Percentiles rank a stretch among this genome's conserved stretches.
Conservation (phyloP, 2,113 vertebrate species). For the Cettia cetti region DNA sequence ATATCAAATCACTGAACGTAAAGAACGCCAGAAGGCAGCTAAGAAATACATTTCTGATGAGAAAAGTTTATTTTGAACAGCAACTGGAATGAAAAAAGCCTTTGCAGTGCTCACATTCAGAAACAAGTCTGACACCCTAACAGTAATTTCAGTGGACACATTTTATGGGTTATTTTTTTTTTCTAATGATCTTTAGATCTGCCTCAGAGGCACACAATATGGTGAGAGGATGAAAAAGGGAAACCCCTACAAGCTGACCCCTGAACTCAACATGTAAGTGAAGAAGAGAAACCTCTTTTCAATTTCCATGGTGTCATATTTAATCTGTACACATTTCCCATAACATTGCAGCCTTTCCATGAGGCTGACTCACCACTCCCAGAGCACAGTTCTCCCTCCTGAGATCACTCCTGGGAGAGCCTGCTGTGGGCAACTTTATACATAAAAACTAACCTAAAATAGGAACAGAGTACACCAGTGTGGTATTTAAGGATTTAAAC, state of each 20-base stretch:
- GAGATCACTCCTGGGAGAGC: not conserved
- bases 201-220: not conserved
- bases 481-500: not conserved
- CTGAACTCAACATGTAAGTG: not conserved
- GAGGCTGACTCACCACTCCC: not conserved
- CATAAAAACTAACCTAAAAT: not conserved
- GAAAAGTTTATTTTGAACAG: constrained; percentile 43
- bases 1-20: not conserved
- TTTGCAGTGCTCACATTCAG: not conserved
- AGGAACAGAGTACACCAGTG: not conserved
- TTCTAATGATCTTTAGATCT: not conserved
- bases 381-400: not conserved
- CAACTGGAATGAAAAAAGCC: not conserved
- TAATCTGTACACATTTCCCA: not conserved
- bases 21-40: not conserved
- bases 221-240: not conserved
- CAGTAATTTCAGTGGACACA: not conserved
- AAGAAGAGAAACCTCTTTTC: not conserved
- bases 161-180: not conserved
- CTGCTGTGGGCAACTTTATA: not conserved
- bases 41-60: not conserved
- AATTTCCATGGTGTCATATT: not conserved
- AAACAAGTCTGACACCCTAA: not conserved
- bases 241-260: not conserved
- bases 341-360: not conserved